Base-by-base conservation (phyloP, 30 jellyfish, hydroid and myxozoan genomes). In the Chironex yamaguchii region DNA sequence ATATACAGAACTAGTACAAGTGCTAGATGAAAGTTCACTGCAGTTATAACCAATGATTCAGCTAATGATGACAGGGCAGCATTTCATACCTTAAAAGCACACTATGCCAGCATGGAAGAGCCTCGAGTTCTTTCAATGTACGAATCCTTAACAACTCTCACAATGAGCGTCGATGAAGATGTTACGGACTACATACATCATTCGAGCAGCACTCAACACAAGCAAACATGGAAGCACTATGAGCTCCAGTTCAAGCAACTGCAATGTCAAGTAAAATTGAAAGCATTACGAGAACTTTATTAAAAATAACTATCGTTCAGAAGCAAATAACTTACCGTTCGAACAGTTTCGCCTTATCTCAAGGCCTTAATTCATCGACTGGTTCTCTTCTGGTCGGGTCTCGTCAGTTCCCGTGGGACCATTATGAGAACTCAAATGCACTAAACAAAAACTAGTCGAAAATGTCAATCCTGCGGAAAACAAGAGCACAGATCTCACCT, bases 391-490 rank as follows among this genome's bases (percentile, higher is more conserved):
- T n/a, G n/a, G n/a, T n/a, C n/a, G n/a, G n/a, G n/a, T n/a, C n/a
- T n/a, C n/a, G n/a, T n/a, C n/a, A n/a, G n/a, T n/a, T n/a, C n/a
- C n/a, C n/a, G n/a, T n/a, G n/a, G n/a, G n/a, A n/a, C n/a, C n/a
- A n/a, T n/a, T n/a, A n/a, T n/a, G n/a, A n/a, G 3, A 12, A 2
- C 29, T 33, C 65, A 27, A 14, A 25, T 24, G 48, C 62, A 22
- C 42, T 1, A 49, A 67, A 62, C 84, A 81, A 66, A 76, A 67
- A 33, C n/a, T n/a, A 42, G 50, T 29, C 26, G 52, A 29, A 76
- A 82, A 66, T 82, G 92, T 36, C 11, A 6, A 28, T 82, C 79
- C 11, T 82, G 92, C 52, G 92, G 92, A 11, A 82, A 68, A 51
- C 50, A 32, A 11, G 78, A 86, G 26, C 85, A 66, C 82, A 82